Conservation (phyloP, 2,888 invertebrate species). For the Pegoplata infirma region DNA sequence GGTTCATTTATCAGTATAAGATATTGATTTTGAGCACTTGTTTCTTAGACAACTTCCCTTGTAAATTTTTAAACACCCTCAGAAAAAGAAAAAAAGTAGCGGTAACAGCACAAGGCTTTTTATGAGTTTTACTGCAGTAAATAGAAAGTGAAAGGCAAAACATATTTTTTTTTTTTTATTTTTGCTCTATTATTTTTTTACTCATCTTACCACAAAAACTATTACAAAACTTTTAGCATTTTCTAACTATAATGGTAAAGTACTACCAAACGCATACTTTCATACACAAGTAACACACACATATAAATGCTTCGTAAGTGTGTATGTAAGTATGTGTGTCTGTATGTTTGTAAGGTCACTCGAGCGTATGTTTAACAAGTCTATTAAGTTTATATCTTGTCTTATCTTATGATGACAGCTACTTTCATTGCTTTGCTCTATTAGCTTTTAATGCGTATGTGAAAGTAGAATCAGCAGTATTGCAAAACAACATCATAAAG, state of each 20-base stretch:
- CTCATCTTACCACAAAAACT: conserved; percentile 45
- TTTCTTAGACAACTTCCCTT: neutral
- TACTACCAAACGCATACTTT: neutral
- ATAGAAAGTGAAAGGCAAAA: conserved; percentile 56
- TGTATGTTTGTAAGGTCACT: conserved; percentile 66
- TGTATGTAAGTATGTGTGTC: neutral
- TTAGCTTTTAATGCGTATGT: conserved; percentile 64
- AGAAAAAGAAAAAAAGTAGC: neutral
- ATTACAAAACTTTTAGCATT: conserved; percentile 54
- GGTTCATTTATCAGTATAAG: too few relatives aligned
- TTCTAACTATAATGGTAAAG: conserved; percentile 4
- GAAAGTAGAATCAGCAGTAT: conserved; percentile 44
- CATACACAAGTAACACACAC: neutral
- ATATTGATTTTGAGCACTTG: too few relatives aligned
- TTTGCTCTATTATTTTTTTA: conserved; percentile 16
- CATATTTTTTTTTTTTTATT: conserved; percentile 20
- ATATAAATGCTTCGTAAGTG: neutral
- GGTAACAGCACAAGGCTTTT: conserved; percentile 7
- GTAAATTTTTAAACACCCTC: neutral
- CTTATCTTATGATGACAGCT: conserved; percentile 76
- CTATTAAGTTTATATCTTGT: conserved; percentile 76
- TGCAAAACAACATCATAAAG: conserved; percentile 61
- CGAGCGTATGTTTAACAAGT: conserved; percentile 75
- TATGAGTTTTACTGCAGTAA: conserved; percentile 29
- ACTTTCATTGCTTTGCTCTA: conserved; percentile 73